phyloP scores from a whole-genome alignment of 2,888 invertebrate species.

The Cheilosia impressa region DNA sequence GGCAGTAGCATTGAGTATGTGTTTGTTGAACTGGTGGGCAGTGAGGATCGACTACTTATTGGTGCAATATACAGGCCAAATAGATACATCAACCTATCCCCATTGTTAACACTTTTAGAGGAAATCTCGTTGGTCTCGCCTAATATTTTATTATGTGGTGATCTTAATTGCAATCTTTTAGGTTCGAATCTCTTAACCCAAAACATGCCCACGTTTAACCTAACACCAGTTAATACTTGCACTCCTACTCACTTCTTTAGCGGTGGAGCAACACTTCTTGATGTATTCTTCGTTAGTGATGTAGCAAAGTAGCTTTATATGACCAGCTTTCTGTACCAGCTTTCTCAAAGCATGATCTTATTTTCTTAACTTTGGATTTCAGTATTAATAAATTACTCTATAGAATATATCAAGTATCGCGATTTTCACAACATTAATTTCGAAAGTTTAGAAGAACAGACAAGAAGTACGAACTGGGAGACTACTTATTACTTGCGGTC shows the following conservation, averaged over 20 bases:
- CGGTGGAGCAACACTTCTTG: neutral
- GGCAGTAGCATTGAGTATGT: neutral
- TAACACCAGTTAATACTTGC: neutral
- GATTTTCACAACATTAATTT: too few relatives aligned
- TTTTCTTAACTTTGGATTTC: neutral
- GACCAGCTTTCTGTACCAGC: slow-evolving; percentile 12
- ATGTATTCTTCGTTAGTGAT: slow-evolving; percentile 9
- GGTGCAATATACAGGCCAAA: neutral
- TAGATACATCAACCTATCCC: slow-evolving; percentile 4
- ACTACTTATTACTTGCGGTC: too few relatives aligned
- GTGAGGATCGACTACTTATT: neutral
- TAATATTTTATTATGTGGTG: slow-evolving; percentile 5
- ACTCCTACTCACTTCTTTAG: neutral
- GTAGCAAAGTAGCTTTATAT: neutral
- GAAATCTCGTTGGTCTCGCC: slow-evolving; percentile 10
- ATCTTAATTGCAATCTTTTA: slow-evolving; percentile 8
- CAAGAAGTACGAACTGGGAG: neutral
- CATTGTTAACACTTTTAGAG: slow-evolving; percentile 1
- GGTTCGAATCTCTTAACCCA: neutral
- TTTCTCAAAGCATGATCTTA: neutral
- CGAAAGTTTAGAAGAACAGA: neutral
- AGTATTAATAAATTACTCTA: too few relatives aligned
- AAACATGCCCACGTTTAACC: neutral
- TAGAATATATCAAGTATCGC: too few relatives aligned
- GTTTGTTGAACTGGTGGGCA: slow-evolving; percentile 7